Percentiles rank a stretch among this genome's conserved stretches.
These are phyloP conservation scores for Standfussiana lucernea DNA, from an alignment of 2,888 invertebrate genomes.

Conservation along the genomic window DNA sequence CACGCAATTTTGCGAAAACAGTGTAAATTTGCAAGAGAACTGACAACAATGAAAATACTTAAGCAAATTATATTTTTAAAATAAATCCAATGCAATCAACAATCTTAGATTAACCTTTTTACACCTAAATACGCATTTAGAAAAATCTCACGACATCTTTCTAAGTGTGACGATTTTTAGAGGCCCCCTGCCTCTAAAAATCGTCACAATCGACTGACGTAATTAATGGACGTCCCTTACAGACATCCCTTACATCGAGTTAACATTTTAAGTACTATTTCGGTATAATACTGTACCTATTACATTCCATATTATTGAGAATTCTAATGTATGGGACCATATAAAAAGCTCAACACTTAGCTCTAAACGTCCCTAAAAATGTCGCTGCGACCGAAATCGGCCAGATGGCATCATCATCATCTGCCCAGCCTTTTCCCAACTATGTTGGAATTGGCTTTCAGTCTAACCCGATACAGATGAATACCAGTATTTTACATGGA, in stretches of 20 bases:
- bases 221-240: neutral
- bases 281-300: neutral
- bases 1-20: too few species aligned
- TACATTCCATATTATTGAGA: too few species aligned
- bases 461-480: neutral
- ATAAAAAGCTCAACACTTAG: too few species aligned
- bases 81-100: neutral
- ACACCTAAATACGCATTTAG: neutral
- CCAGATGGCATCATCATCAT: too few species aligned
- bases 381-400: too few species aligned
- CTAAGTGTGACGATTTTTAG: neutral
- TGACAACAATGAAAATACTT: neutral
- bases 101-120: too few species aligned
- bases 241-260: neutral
- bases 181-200: neutral
- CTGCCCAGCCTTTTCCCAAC: neutral
- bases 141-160: neutral
- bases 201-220: neutral
- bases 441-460: neutral
- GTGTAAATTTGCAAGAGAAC: too few species aligned
- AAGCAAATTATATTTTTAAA: neutral
- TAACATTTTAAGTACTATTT: neutral
- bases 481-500: too few species aligned
- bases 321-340: too few species aligned
- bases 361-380: too few species aligned